Evolutionary conservation across 2,888 invertebrate species (phyloP).

Genomic region (Tenthredo notha): DNA sequence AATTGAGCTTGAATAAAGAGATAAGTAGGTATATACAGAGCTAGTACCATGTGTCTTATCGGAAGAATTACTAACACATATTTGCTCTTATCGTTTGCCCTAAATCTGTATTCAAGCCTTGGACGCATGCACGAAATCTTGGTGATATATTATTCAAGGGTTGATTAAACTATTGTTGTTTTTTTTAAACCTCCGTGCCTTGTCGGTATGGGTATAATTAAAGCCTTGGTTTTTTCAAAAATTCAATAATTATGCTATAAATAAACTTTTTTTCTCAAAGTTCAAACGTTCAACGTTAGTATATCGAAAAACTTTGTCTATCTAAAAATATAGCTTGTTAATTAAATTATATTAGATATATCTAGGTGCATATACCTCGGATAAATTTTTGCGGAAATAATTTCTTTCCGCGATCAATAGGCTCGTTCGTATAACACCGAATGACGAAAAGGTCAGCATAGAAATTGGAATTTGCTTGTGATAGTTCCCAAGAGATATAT

Average conservation of each 20-base stretch:
- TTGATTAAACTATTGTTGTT: constrained; percentile 29
- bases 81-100: constrained; percentile 26
- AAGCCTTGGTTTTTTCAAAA: constrained; percentile 1
- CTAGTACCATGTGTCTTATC: constrained; percentile 24
- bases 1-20: neutral
- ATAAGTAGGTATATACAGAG: neutral
- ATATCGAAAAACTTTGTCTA: neutral
- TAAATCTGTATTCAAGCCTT: constrained; percentile 20
- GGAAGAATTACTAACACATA: neutral
- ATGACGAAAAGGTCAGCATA: neutral
- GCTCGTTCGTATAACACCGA: neutral
- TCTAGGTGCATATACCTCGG: neutral
- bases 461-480: neutral
- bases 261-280: neutral
- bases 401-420: neutral
- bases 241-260: neutral
- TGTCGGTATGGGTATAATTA: neutral
- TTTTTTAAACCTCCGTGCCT: neutral
- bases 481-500: neutral
- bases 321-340: neutral
- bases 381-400: neutral
- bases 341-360: neutral
- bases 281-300: neutral
- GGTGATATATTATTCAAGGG: constrained; percentile 24
- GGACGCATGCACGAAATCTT: neutral